Base-by-base conservation (phyloP, 2,888 invertebrate species). In the Mamestra brassicae region DNA sequence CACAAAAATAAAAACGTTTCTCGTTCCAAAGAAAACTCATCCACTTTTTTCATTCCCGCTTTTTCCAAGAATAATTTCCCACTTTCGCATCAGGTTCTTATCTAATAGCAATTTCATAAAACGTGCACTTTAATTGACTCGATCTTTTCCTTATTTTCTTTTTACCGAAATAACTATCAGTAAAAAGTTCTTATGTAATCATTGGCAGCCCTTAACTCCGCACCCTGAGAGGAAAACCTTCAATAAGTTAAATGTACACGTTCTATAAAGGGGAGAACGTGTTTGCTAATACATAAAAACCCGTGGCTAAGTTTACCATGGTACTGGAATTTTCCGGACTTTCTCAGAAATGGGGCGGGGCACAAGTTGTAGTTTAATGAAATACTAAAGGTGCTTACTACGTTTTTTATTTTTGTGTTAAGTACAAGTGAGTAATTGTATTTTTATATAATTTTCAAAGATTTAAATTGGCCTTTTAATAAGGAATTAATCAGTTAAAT, bases 281-380 rank as follows among this genome's bases (percentile, higher is more conserved):
- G 80, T 83, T 58, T 8, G 13, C 8, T 58, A 11, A 42, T 57
- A 76, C 54, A 68, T 81, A 77, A 81, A 77, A 77, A 82, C 34
- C n/a, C 17, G 38, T 50, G 13, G 11, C 63, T 67, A 63, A 45
- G 77, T 26, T 67, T 3, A 54, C 83, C 71, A 79, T 47, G 34
- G 8, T 10, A 10, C 47, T n/a, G 26, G 45, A 78, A 47, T 61
- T 61, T 79, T 47, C 52, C 55, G 62, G 65, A 65, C 10, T 58
- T 54, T 76, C 15, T 42, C 26, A 17, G 11, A 36, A 38, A 52
- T 11, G 15, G 7, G 4, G 11, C 7, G 36, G 3, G 45, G 60
- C 4, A 1, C 15, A 38, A 47, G 15, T 10, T 17, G 26, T 17
- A 68, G 10, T 8, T n/a, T 63, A 42, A 13, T 45, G 7, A 34